A percentile compares a stretch with the other conserved stretches of the same genome.
phyloP scores from a whole-genome alignment of 2,113 vertebrate genomes.

The Antigone vipio region DNA sequence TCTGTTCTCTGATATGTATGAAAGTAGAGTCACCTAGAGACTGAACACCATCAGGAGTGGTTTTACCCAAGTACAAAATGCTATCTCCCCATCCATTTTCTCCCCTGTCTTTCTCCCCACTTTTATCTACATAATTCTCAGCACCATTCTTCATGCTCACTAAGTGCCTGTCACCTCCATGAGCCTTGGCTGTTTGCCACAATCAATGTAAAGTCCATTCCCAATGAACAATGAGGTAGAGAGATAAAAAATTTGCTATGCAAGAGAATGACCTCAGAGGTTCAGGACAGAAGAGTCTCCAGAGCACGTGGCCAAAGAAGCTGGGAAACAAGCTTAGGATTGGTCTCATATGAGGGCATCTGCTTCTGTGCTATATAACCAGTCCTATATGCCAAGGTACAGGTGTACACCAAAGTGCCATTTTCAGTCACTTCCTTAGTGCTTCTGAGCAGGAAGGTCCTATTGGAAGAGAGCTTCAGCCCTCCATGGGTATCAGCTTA shows the following conservation, averaged over 20 bases:
- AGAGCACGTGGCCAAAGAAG: not conserved
- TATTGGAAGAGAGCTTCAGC: not conserved
- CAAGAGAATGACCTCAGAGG: not conserved
- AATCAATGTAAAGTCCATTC: not conserved
- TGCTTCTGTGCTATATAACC: not conserved
- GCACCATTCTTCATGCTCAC: not conserved
- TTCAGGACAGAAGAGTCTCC: not conserved
- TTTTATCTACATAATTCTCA: not conserved
- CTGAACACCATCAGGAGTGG: not conserved
- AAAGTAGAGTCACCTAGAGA: not conserved
- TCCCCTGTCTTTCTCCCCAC: not conserved
- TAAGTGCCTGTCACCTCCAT: not conserved
- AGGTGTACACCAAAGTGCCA: not conserved
- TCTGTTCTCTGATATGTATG: not conserved
- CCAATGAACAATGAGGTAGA: not conserved
- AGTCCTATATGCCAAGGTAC: not conserved
- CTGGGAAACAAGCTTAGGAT: not conserved
- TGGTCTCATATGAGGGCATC: not conserved
- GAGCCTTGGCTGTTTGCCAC: not conserved
- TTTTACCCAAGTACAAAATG: not conserved
- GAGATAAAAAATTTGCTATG: not conserved
- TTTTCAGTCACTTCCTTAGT: not conserved
- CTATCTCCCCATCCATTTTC: not conserved
- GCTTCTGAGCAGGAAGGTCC: not conserved
- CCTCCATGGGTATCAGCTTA: not conserved